Conservation (phyloP, 2,888 invertebrate genomes). For the Drosophila yooni region DNA sequence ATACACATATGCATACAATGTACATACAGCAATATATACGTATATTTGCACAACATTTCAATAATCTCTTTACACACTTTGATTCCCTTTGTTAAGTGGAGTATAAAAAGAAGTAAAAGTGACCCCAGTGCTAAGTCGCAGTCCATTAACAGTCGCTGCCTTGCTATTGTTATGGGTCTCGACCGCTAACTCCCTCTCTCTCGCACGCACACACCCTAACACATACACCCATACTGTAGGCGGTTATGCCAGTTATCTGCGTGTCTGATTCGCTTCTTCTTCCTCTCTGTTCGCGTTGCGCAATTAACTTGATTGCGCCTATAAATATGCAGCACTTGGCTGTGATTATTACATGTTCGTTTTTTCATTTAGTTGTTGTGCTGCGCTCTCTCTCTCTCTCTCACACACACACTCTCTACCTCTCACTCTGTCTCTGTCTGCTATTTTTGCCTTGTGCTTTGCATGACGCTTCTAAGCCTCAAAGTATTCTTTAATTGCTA, state of each 20-base stretch:
- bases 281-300: conserved; percentile 43
- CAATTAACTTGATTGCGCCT: conserved; percentile 82
- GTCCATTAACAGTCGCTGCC: conserved; percentile 53
- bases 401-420: not conserved
- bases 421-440: not conserved
- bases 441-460: conserved; percentile 12
- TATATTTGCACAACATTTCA: not conserved
- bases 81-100: not conserved
- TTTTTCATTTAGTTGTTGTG: conserved; percentile 48
- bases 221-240: conserved; percentile 2
- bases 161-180: conserved; percentile 29
- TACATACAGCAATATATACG: not conserved
- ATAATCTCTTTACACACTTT: not conserved
- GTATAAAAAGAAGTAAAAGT: not conserved
- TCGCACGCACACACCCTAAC: not conserved
- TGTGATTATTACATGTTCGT: conserved; percentile 75
- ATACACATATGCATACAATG: not conserved
- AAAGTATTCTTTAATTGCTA: conserved; percentile 73
- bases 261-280: conserved; percentile 23
- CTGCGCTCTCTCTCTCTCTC: not conserved
- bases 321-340: conserved; percentile 80
- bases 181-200: conserved; percentile 6
- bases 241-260: conserved; percentile 33
- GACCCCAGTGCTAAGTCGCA: conserved; percentile 29
- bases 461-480: conserved; percentile 47